Percentiles rank a stretch among this genome's conserved stretches.
Evolutionary conservation across 1,140 invertebrate species (phyloP).

Genomic region (Drosophila ohnishii): DNA sequence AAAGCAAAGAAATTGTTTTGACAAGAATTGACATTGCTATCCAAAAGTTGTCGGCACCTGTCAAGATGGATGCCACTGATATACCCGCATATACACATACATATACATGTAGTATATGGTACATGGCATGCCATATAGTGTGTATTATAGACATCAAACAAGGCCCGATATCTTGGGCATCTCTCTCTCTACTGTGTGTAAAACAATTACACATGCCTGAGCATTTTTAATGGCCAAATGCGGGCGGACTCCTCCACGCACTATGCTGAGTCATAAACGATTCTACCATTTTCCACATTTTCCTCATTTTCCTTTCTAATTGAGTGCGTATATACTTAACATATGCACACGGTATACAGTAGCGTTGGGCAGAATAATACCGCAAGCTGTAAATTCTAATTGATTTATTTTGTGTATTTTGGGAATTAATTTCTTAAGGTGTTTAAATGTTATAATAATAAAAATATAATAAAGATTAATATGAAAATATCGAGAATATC

Average conservation of each 20-base stretch:
- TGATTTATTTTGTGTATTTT: not conserved
- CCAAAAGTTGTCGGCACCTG: constrained; percentile 63
- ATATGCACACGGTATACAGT: constrained; percentile 28
- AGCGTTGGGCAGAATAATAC: not conserved
- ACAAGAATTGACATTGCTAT: constrained; percentile 50
- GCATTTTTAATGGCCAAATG: constrained; percentile 63
- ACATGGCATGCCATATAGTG: constrained; percentile 32
- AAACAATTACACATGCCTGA: constrained; percentile 72
- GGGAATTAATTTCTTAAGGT: too few species aligned
- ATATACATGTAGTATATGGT: not conserved
- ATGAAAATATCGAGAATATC: too few species aligned
- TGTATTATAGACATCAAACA: constrained; percentile 42
- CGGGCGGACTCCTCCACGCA: constrained; percentile 32
- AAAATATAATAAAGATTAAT: too few species aligned
- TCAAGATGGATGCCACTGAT: constrained; percentile 45
- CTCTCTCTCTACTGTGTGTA: constrained; percentile 23
- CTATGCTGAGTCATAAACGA: constrained; percentile 66
- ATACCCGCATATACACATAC: constrained; percentile 12
- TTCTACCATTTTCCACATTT: constrained; percentile 59
- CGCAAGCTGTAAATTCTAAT: not conserved
- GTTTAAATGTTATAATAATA: too few species aligned
- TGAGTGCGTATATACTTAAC: constrained; percentile 62
- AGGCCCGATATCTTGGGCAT: constrained; percentile 44
- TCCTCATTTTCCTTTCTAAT: constrained; percentile 63
- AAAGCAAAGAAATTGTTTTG: constrained; percentile 45